phyloP scores from a whole-genome alignment of 2,888 invertebrate genomes.

The Hetaerina titia region DNA sequence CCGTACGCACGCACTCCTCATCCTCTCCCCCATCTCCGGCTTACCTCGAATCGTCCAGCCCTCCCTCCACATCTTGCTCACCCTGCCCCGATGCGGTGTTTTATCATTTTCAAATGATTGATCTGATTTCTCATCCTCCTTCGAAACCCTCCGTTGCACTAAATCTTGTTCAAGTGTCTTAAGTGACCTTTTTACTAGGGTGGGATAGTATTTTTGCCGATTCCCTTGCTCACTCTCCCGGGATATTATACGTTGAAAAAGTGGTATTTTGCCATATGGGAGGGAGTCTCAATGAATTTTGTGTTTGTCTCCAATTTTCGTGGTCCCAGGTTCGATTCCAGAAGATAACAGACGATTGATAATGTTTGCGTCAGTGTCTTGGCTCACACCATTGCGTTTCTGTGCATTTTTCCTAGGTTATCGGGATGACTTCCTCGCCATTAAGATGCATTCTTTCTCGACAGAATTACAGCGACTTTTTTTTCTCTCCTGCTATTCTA shows the following conservation, averaged over 20 bases:
- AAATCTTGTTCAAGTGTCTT: neutral
- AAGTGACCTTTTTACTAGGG: neutral
- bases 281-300: too few species aligned
- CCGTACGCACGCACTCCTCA: neutral
- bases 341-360: too few species aligned
- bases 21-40: neutral
- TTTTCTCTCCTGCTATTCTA: neutral
- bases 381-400: too few species aligned
- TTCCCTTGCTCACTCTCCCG: too few species aligned
- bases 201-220: too few species aligned
- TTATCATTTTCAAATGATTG: slow-evolving; percentile 40
- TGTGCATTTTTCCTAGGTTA: neutral
- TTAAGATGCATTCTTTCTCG: neutral
- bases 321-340: too few species aligned
- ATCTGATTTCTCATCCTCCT: neutral
- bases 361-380: too few species aligned
- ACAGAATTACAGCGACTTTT: neutral
- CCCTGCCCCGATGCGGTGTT: slow-evolving; percentile 29
- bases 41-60: neutral
- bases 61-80: neutral
- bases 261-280: too few species aligned
- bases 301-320: too few species aligned
- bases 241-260: too few species aligned
- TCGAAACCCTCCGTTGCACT: neutral
- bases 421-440: neutral